Base-by-base conservation (phyloP, 2,113 vertebrate species). In the Synodontis membranacea region DNA sequence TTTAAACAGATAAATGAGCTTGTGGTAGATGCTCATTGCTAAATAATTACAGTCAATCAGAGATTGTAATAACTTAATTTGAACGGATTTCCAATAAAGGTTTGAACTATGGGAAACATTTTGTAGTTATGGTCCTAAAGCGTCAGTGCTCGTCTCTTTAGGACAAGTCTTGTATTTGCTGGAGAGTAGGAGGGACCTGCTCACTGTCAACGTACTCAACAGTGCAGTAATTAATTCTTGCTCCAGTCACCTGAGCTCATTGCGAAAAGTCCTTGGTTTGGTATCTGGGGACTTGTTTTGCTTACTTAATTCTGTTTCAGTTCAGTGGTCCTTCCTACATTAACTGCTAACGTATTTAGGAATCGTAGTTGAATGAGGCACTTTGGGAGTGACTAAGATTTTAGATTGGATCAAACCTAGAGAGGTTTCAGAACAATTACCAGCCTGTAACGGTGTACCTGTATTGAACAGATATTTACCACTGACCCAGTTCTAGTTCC, bases 401-500 rank as follows among this genome's bases (percentile, higher is more conserved):
- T 31, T 79, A 82, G 75, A 64, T 89, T 70, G 68, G 74, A 84
- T 86, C 31, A 88, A 80, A 82, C 54, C 48, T 78, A 31, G 23
- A 66, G 78, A 76, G 88, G 66, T 52, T 80, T 48, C 64, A 34
- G 82, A 68, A 84, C 80, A 88, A 88, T 86, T 83, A 88, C 44
- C 84, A 50, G 74, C 50, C 60, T 84, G 74, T 79, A 58, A 62
- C 44, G 23, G 28, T 83, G 79, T 82, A 58, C 58, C 78, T 87
- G 60, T 82, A 75, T 81, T 23, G 64, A 86, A 76, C 52, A 54
- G 48, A 87, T 85, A 80, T 84, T 88, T 84, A 75, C 80, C 81
- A 75, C 68, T 86, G 81, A 89, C 88, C 88, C 86, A 86, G 54
- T 88, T 89, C 76, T 82, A 1, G 54, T 50, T 88, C 86, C 81